Evolutionary conservation across 2,113 vertebrate genomes (phyloP).

Genomic region (Octodon degus): DNA sequence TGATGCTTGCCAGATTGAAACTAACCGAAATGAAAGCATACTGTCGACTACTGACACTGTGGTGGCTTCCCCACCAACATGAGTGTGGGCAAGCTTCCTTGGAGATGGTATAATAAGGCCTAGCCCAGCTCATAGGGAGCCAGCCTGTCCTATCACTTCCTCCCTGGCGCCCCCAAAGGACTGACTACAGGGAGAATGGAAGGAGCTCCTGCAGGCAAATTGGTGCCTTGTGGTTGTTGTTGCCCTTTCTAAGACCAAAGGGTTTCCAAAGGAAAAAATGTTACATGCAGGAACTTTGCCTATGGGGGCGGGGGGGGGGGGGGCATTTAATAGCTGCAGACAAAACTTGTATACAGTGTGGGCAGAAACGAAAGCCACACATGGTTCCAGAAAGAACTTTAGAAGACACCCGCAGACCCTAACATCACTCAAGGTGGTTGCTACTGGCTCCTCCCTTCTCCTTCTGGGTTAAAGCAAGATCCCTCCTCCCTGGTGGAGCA

Average conservation of each 20-base stretch:
- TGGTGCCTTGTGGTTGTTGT: not conserved
- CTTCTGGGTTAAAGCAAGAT: not conserved
- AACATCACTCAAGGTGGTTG: not conserved
- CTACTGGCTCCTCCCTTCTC: not conserved
- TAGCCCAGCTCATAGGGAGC: not conserved
- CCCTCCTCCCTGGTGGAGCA: not conserved
- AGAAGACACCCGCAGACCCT: not conserved
- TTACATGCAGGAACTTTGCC: not conserved
- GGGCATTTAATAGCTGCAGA: not conserved
- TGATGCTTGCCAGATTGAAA: not conserved
- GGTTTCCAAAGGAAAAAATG: not conserved
- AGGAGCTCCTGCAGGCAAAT: not conserved
- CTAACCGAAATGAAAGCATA: constrained; percentile 27
- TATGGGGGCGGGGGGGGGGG: not conserved
- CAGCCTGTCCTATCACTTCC: not conserved
- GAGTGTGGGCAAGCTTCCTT: not conserved
- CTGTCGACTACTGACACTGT: not conserved
- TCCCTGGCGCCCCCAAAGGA: not conserved
- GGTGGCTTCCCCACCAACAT: not conserved
- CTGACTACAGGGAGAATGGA: not conserved
- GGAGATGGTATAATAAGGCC: not conserved
- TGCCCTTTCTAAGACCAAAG: not conserved
- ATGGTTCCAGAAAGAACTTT: not conserved
- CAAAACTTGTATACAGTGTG: not conserved
- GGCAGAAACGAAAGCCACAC: not conserved